Evolutionary conservation across 1,140 invertebrate species (phyloP), one percentile per base, ranked within the genome.

Genomic region (Caenorhabditis inopinata): DNA sequence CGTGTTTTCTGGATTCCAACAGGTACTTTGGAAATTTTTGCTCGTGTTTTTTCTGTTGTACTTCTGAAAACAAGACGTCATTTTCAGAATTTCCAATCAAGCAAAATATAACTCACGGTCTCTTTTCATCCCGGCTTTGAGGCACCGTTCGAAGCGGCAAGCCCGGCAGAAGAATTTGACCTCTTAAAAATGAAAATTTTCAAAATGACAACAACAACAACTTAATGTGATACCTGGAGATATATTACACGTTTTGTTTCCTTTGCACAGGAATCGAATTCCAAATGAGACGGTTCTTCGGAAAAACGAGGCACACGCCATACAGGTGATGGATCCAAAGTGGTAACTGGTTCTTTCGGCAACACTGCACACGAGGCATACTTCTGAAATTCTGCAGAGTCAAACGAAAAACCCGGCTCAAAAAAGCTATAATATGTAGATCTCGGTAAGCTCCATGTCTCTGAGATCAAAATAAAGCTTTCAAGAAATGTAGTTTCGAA

Each of bases 251-350:
- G 29, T 29, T 5, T 58, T 58, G 18, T 58, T 58, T 12, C 27
- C 25, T 16, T 58, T 58, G 51, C 51, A 58, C 51, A 58, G 14
- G 18, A 58, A 58, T n/a, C 51, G 25, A 21, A 58, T 58, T 29
- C 51, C 51, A 32, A 58, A 58, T 9, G 51, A 58, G 18, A 58
- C 51, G 18, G 51, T 58, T 32, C 51, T 21, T 25, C 58, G 76
- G 51, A 80, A 80, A 46, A 80, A 80, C 6, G 79, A 58, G n/a
- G 79, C 79, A 29, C 79, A 80, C 2, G 79, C 79, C 21, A 80
- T 58, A 21, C 79, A 80, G 47, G 79, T 76, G 35, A 74, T 38
- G 14, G 79, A 29, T 21, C 79, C 79, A 18, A 80, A 80, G 27
- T 80, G 79, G 16, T 58, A 68, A 35, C 68, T 75, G 32, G 79